Evolutionary conservation across 2,797 vertebrate species (phyloP), one percentile per base, ranked within the genome.

Genomic region (Gymnoscopelus microlampas): DNA sequence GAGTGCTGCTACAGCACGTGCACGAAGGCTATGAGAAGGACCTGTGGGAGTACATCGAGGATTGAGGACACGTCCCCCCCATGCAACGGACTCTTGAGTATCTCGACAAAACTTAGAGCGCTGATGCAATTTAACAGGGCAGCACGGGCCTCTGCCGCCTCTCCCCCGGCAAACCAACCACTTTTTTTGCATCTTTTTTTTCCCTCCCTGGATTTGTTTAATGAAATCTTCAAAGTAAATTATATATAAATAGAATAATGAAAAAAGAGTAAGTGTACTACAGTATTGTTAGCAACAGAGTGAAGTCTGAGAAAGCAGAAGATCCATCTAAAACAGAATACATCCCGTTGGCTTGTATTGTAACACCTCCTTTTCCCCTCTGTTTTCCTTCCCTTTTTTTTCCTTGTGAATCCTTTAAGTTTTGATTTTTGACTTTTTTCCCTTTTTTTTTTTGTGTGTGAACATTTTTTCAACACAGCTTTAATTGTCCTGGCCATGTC

Each of bases 21-120:
- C 98, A 99, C 90, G 98, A 99, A 97, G 98, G 98, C 93, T 99
- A 99, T 73, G 98, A 99, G 93, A 99, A 99, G 93, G 98, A 99
- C 93, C 97, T 99, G 94, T 99, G 98, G 98, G 98, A 99, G 89
- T 99, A 99, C 94, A 99, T 98, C 78, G 98, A 99, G 95, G 97
- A 98, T 95, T 99, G 96, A 99, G 94, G 88, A 88, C 89, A 92
- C 84, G 74, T 88, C 94, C 93, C 94, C 94, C 93, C 94, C 83
- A 74, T 88, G 87, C 90, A 91, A 92, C 85, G 76, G 90, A 94
- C 93, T 93, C 89, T 92, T 81, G 91, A 92, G 95, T 94, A 94
- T 94, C 94, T 94, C 94, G 94, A 91, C 94, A 95, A 95, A 95
- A 44, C 39, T 94, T 95, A 95, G 96, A 98, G 95, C 94, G 94